These are phyloP conservation scores for Stichodactyla mertensii DNA, from an alignment of 64 coral and sea anemone genomes.

Conservation along the genomic window DNA sequence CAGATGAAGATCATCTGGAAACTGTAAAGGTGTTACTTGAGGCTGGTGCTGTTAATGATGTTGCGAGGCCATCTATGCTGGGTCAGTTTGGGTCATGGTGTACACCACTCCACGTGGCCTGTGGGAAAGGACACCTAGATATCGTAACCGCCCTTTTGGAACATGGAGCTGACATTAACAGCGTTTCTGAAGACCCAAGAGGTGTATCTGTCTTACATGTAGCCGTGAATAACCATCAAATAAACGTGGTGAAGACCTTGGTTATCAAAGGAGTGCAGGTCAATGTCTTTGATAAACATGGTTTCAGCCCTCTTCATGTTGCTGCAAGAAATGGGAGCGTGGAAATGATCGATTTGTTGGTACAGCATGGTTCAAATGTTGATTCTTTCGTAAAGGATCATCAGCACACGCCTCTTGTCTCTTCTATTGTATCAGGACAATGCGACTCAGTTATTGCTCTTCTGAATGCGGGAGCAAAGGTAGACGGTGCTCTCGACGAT, in stretches of 20 bases:
- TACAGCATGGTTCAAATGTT: not conserved
- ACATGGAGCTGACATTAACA: conserved; percentile 35
- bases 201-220: conserved; percentile 18
- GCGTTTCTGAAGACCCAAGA: conserved; percentile 21
- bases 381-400: conserved; percentile 3
- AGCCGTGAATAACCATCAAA: conserved; percentile 11
- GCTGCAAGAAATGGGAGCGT: conserved; percentile 21
- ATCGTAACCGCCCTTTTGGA: conserved; percentile 22
- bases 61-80: conserved; percentile 6
- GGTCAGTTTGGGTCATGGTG: conserved; percentile 36
- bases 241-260: conserved; percentile 8
- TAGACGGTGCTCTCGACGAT: conserved; percentile 28
- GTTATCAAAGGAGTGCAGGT: conserved; percentile 7
- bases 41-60: conserved; percentile 21
- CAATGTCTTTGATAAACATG: conserved; percentile 23
- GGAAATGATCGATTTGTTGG: conserved; percentile 27
- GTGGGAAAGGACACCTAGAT: conserved; percentile 35
- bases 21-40: conserved; percentile 15
- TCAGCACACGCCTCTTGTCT: conserved; percentile 10
- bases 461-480: conserved; percentile 26
- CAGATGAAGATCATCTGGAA: conserved; percentile 19
- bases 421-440: conserved; percentile 26
- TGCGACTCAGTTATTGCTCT: conserved; percentile 23
- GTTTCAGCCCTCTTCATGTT: conserved; percentile 31
- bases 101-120: conserved; percentile 26